Percentiles rank a stretch among this genome's conserved stretches.
These are phyloP conservation scores for Sebastes nivosus DNA, from an alignment of 2,797 vertebrate species.

Conservation along the genomic window DNA sequence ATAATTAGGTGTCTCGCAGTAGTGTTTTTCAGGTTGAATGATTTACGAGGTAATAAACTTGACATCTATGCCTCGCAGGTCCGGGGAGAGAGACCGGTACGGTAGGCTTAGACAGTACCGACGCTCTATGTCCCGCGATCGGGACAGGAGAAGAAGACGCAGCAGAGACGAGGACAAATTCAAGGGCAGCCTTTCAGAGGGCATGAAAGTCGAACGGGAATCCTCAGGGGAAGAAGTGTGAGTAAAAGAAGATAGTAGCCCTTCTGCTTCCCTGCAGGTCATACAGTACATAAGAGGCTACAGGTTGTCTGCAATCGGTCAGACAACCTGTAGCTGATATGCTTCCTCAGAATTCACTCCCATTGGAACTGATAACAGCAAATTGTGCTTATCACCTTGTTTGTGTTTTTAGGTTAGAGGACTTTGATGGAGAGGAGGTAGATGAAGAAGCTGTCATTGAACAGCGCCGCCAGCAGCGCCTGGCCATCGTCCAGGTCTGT, in stretches of 20 bases:
- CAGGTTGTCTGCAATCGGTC: not conserved
- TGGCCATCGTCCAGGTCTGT: slow-evolving; percentile 95
- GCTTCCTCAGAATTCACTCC: not conserved
- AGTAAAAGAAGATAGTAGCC: slow-evolving; percentile 54
- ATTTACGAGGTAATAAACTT: not conserved
- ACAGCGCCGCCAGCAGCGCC: slow-evolving; percentile 91
- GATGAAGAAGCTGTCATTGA: slow-evolving; percentile 98
- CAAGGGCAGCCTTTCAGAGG: slow-evolving; percentile 98
- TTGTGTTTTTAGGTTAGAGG: slow-evolving; percentile 87
- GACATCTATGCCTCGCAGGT: slow-evolving; percentile 56
- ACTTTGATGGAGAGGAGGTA: slow-evolving; percentile 96
- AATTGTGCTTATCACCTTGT: not conserved
- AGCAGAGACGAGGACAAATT: slow-evolving; percentile 97
- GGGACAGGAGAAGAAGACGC: slow-evolving; percentile 86
- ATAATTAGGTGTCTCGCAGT: not conserved
- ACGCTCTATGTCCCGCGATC: slow-evolving; percentile 91
- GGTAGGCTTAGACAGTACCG: slow-evolving; percentile 88
- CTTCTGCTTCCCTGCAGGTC: not conserved
- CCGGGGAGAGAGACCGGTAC: slow-evolving; percentile 87
- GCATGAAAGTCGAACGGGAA: slow-evolving; percentile 96
- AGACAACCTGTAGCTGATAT: not conserved
- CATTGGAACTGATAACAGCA: not conserved
- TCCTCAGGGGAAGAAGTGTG: slow-evolving; percentile 95
- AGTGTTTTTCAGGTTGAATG: not conserved
- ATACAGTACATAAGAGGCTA: not conserved